Conservation (phyloP, 2,797 vertebrate genomes). For the Alosa sapidissima region DNA sequence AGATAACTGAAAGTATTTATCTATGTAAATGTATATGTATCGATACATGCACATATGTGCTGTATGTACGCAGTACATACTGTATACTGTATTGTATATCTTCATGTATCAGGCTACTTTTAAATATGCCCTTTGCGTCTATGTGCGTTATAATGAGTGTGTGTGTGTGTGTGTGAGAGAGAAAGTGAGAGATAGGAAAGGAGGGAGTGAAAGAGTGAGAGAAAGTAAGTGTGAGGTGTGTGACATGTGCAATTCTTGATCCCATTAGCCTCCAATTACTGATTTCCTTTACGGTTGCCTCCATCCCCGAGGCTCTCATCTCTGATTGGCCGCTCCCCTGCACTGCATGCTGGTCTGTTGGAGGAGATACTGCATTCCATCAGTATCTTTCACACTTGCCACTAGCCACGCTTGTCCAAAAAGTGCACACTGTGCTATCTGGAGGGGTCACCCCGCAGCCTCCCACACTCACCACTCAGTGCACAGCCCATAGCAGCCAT, state of each 20-base stretch:
- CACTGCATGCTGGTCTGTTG: background rate
- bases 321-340: background rate
- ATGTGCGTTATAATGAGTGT: background rate
- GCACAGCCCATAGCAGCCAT: conserved; percentile 23
- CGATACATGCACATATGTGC: background rate
- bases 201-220: background rate
- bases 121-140: background rate
- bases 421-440: background rate
- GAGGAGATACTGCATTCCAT: conserved; percentile 16
- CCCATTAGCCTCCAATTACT: conserved; percentile 18
- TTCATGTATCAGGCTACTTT: too few relatives aligned
- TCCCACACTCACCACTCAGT: background rate
- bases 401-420: background rate
- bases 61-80: background rate
- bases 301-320: background rate
- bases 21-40: too few relatives aligned
- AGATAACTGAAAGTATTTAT: background rate
- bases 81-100: background rate
- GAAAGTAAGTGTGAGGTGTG: background rate
- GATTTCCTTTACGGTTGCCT: conserved; percentile 17
- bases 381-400: conserved; percentile 4
- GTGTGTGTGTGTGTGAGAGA: background rate
- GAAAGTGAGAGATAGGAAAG: background rate
- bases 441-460: background rate
- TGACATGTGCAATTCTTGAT: conserved; percentile 16